These are phyloP conservation scores for Dryoscopus gambensis DNA, from an alignment of 2,113 vertebrate genomes.

Conservation along the genomic window DNA sequence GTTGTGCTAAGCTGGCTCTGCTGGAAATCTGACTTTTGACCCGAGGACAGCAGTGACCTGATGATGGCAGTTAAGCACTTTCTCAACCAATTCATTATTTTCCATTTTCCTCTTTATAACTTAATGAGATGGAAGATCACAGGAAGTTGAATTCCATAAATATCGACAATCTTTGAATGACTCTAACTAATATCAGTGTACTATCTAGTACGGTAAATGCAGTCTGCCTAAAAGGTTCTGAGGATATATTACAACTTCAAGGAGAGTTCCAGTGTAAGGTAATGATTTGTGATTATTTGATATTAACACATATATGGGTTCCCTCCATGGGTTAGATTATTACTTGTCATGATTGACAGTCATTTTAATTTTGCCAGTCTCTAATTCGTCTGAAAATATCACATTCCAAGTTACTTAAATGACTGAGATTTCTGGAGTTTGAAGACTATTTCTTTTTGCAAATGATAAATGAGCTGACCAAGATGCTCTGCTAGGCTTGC, in stretches of 20 bases:
- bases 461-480: neutral
- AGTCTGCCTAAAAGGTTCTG: neutral
- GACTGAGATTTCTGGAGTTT: neutral
- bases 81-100: neutral
- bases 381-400: neutral
- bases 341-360: neutral
- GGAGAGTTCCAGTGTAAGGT: neutral
- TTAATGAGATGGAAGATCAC: neutral
- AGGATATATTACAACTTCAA: neutral
- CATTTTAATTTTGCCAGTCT: neutral
- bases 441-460: neutral
- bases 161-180: neutral
- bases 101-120: neutral
- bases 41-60: fast-evolving
- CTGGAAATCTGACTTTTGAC: neutral
- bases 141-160: neutral
- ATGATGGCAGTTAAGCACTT: neutral
- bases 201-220: neutral
- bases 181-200: neutral
- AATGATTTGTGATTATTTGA: neutral
- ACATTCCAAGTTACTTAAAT: neutral
- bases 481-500: neutral
- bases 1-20: neutral
- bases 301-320: neutral
- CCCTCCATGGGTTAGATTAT: neutral